These are phyloP conservation scores for Dasyprocta punctata DNA, from an alignment of 2,113 vertebrate genomes.

Conservation along the genomic window DNA sequence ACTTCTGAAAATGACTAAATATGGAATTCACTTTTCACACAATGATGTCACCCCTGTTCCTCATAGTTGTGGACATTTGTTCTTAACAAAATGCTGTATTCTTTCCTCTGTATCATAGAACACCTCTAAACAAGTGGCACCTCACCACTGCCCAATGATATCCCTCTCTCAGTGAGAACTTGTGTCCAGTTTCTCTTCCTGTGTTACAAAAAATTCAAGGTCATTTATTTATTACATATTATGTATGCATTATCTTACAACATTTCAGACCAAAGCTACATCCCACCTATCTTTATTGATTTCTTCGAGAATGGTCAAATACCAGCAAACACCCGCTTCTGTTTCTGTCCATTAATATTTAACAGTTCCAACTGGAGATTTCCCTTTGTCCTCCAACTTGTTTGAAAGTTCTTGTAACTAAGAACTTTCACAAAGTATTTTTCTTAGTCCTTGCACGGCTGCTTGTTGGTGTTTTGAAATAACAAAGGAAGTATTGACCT, in stretches of 20 bases:
- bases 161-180: background rate
- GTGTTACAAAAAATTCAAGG: background rate
- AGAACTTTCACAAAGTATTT: background rate
- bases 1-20: background rate
- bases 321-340: background rate
- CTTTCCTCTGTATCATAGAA: background rate
- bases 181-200: background rate
- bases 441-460: background rate
- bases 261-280: background rate
- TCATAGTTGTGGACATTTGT: background rate
- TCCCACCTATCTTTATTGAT: background rate
- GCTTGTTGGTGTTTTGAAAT: background rate
- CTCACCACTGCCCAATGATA: background rate
- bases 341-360: slow-evolving; percentile 8
- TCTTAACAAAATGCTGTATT: background rate
- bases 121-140: background rate
- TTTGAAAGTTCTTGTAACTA: background rate
- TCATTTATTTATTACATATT: background rate
- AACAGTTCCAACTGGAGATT: background rate
- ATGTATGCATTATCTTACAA: slow-evolving; percentile 6
- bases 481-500: background rate
- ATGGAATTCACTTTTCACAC: background rate
- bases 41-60: background rate
- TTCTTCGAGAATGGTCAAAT: background rate
- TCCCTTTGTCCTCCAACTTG: background rate